These are phyloP conservation scores for Calliopsis andreniformis DNA, from an alignment of 1,140 invertebrate species.

Conservation along the genomic window DNA sequence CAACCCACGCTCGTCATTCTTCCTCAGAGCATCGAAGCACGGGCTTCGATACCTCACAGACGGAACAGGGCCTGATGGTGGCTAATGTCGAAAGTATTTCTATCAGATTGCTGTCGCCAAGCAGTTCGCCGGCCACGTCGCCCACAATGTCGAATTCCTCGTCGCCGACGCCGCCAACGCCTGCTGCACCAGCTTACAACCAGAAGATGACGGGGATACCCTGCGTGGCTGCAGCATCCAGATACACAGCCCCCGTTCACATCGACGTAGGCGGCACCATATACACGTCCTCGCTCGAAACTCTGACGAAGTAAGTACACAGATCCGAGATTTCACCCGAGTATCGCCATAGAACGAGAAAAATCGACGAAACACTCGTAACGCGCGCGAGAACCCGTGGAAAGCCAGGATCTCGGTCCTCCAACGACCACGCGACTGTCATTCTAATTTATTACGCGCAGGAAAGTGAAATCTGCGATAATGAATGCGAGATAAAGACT, in stretches of 20 bases:
- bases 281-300: constrained; percentile 97
- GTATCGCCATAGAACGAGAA: neutral
- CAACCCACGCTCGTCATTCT: neutral
- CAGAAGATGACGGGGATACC: constrained; percentile 92
- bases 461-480: constrained; percentile 39
- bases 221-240: constrained; percentile 93
- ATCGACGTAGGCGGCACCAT: constrained; percentile 98
- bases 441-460: constrained; percentile 33
- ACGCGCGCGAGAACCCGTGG: constrained; percentile 15
- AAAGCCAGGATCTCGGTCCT: constrained; percentile 15
- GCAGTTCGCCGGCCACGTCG: constrained; percentile 86
- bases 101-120: constrained; percentile 85
- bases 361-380: neutral
- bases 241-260: constrained; percentile 97
- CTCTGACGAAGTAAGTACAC: constrained; percentile 93
- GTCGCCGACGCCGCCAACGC: constrained; percentile 84
- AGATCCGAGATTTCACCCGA: neutral
- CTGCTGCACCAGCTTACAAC: constrained; percentile 82
- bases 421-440: constrained; percentile 11
- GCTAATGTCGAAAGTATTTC: constrained; percentile 64
- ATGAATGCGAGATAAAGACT: constrained; percentile 24
- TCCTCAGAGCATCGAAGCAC: neutral
- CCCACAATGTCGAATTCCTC: constrained; percentile 86
- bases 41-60: neutral
- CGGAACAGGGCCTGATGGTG: constrained; percentile 29